These are phyloP conservation scores for Spisula subtruncata DNA, from an alignment of 2,888 invertebrate genomes.

Conservation along the genomic window DNA sequence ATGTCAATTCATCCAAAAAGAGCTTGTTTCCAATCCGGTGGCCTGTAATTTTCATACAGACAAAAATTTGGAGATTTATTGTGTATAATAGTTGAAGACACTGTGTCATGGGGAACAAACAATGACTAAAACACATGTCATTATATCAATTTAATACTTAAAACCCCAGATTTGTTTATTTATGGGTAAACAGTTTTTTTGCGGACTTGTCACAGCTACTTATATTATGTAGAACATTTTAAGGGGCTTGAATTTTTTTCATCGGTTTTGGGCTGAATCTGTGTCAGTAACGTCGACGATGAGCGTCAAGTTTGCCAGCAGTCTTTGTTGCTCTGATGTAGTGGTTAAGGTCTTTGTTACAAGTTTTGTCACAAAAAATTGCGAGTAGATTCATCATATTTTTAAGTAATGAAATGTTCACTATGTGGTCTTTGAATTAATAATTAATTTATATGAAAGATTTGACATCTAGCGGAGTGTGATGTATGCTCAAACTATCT, in stretches of 20 bases:
- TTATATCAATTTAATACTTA: background rate
- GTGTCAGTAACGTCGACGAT: background rate
- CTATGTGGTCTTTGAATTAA: slow-evolving; percentile 2
- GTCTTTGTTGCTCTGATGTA: background rate
- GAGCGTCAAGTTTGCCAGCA: background rate
- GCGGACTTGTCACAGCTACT: background rate
- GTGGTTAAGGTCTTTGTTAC: background rate
- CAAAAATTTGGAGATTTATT: background rate
- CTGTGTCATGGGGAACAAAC: slow-evolving; percentile 18
- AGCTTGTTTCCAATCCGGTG: slow-evolving; percentile 42
- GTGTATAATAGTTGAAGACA: slow-evolving; percentile 1
- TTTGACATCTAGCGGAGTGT: background rate
- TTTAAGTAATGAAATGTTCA: background rate
- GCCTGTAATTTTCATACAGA: slow-evolving; percentile 38
- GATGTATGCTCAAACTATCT: background rate
- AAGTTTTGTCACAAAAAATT: background rate
- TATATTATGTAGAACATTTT: background rate
- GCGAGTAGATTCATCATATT: background rate
- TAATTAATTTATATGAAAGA: background rate
- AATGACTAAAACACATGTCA: slow-evolving; percentile 30
- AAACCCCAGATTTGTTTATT: background rate
- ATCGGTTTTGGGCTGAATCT: background rate
- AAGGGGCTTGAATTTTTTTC: background rate
- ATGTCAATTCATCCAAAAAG: slow-evolving; percentile 36
- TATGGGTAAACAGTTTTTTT: background rate